phyloP scores from a whole-genome alignment of 2,888 invertebrate species.

The Lithophane leautieri region DNA sequence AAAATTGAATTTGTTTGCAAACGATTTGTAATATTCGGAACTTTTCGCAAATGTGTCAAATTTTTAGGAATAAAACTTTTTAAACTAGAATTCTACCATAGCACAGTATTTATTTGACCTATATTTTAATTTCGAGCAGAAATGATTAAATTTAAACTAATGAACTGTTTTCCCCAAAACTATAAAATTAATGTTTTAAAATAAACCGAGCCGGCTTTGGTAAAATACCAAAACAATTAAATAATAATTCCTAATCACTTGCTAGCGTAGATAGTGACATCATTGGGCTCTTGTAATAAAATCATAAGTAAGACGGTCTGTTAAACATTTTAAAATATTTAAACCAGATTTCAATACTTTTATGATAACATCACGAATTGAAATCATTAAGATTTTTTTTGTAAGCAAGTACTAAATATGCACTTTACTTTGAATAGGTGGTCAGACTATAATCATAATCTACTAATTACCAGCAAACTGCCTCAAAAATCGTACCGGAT shows the following conservation, averaged over 20 bases:
- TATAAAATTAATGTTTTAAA: neutral
- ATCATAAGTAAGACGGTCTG: slow-evolving; percentile 14
- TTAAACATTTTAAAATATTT: slow-evolving; percentile 18
- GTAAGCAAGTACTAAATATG: neutral
- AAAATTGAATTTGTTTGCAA: neutral
- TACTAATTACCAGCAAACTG: neutral
- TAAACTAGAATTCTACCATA: neutral
- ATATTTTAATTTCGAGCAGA: neutral
- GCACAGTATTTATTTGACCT: neutral
- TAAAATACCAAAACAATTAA: slow-evolving; percentile 57
- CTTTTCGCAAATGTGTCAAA: neutral
- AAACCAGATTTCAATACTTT: slow-evolving; percentile 28
- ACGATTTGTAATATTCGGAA: neutral
- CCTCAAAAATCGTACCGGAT: neutral
- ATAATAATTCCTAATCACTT: slow-evolving; percentile 56
- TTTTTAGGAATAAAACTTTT: no score
- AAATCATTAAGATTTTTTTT: slow-evolving; percentile 11
- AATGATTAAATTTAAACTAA: neutral
- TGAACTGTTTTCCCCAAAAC: slow-evolving; percentile 6
- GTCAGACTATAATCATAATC: neutral
- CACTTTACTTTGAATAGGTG: neutral
- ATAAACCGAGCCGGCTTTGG: neutral
- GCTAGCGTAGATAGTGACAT: slow-evolving; percentile 45
- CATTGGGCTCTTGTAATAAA: slow-evolving; percentile 44
- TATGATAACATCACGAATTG: slow-evolving; percentile 38